A percentile compares a stretch with the other conserved stretches of the same genome.
Evolutionary conservation across 2,797 vertebrate genomes (phyloP).

Genomic region (Brotogeris chrysoptera): DNA sequence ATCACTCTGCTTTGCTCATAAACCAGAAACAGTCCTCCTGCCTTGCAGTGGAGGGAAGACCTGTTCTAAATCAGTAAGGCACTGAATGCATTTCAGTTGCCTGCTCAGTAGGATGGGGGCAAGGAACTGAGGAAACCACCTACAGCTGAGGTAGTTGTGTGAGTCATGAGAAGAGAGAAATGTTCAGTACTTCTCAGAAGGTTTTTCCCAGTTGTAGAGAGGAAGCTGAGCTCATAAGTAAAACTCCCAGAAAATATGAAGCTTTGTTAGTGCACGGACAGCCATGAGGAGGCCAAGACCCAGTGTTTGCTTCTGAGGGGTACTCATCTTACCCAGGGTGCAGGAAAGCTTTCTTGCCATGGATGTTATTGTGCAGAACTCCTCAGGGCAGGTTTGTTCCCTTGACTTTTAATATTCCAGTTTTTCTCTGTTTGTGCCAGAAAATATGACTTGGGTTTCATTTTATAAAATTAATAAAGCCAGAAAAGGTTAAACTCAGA

Average conservation of each 20-base stretch:
- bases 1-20: background rate
- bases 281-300: background rate
- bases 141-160: slow-evolving; percentile 29
- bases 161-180: slow-evolving; percentile 20
- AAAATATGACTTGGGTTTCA: slow-evolving; percentile 13
- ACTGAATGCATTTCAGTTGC: background rate
- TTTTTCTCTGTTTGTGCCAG: slow-evolving; percentile 28
- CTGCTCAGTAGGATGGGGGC: slow-evolving; percentile 2
- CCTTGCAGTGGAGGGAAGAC: background rate
- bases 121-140: slow-evolving; percentile 56
- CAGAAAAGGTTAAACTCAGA: slow-evolving; percentile 64
- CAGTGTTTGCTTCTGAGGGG: background rate
- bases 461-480: slow-evolving; percentile 49
- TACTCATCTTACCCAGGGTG: background rate
- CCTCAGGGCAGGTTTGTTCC: slow-evolving; percentile 5
- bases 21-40: background rate
- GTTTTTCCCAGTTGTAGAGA: background rate
- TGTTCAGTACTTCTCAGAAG: slow-evolving; percentile 9
- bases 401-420: slow-evolving; percentile 19
- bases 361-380: background rate
- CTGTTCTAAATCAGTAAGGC: slow-evolving; percentile 9
- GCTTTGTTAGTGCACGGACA: background rate
- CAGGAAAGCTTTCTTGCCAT: background rate
- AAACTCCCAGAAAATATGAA: background rate
- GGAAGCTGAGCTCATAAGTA: background rate